Conservation (phyloP, 2,888 invertebrate species). For the Spisula subtruncata region DNA sequence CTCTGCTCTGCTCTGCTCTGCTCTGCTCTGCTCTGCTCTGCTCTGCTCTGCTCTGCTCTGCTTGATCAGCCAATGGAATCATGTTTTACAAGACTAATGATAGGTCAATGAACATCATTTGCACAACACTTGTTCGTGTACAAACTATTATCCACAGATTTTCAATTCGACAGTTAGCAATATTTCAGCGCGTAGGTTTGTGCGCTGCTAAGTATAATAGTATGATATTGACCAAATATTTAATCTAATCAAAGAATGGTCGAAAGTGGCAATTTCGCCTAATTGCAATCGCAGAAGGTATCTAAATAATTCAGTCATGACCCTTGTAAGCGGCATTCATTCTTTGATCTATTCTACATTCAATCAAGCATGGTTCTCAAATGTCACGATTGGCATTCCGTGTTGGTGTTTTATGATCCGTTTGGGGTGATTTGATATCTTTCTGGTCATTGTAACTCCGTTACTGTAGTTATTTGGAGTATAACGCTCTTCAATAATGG, state of each 20-base stretch:
- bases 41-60: too few species aligned
- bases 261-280: slow-evolving; percentile 21
- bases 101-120: too few species aligned
- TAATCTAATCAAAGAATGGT: background rate
- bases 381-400: slow-evolving; percentile 16
- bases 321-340: background rate
- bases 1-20: too few species aligned
- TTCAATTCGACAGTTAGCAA: background rate
- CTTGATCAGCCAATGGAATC: too few species aligned
- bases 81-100: too few species aligned
- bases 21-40: too few species aligned
- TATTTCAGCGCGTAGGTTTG: background rate
- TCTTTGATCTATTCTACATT: background rate
- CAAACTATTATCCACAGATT: too few species aligned
- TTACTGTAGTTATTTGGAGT: slow-evolving; percentile 21
- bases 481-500: slow-evolving; percentile 28
- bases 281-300: slow-evolving; percentile 19
- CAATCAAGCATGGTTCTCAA: slow-evolving; percentile 26
- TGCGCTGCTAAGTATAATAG: background rate
- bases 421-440: slow-evolving; percentile 41
- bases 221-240: background rate
- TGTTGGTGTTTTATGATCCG: slow-evolving; percentile 39
- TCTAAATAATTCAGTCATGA: slow-evolving; percentile 28
- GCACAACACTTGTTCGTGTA: too few species aligned
- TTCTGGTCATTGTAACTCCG: slow-evolving; percentile 37